Evolutionary conservation across 2,797 vertebrate genomes (phyloP).

Genomic region (Rhinichthys osculus): DNA sequence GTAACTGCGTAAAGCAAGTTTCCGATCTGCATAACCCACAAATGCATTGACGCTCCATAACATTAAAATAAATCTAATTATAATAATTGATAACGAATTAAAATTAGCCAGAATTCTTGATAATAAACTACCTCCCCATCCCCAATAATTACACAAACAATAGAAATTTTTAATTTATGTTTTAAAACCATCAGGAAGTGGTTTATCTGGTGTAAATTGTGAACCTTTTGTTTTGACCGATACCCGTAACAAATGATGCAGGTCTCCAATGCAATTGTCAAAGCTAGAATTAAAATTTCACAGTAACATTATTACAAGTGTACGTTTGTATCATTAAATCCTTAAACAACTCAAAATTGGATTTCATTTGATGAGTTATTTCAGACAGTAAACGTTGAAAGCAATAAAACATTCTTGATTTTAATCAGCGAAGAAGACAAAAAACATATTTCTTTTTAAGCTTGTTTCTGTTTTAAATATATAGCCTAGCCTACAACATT

Average conservation of each 20-base stretch:
- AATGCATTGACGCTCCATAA: neutral
- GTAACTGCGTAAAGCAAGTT: neutral
- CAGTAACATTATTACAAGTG: neutral
- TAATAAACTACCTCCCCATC: neutral
- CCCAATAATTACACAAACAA: neutral
- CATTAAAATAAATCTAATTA: neutral
- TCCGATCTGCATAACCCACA: slow-evolving; percentile 13
- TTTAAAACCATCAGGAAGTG: neutral
- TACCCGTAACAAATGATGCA: neutral
- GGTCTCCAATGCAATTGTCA: neutral
- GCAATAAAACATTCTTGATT: neutral
- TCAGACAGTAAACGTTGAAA: neutral
- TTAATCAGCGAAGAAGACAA: neutral
- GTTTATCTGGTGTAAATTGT: neutral
- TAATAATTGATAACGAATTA: neutral
- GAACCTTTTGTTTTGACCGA: neutral
- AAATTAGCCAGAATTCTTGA: neutral
- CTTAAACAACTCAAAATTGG: neutral
- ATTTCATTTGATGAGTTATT: neutral
- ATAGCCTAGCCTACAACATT: neutral
- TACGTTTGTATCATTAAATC: neutral
- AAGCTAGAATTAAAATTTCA: neutral
- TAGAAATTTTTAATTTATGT: neutral
- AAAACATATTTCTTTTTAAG: neutral
- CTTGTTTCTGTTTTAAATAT: neutral